phyloP scores from a whole-genome alignment of 2,797 vertebrate genomes.

The Knipowitschia caucasica region DNA sequence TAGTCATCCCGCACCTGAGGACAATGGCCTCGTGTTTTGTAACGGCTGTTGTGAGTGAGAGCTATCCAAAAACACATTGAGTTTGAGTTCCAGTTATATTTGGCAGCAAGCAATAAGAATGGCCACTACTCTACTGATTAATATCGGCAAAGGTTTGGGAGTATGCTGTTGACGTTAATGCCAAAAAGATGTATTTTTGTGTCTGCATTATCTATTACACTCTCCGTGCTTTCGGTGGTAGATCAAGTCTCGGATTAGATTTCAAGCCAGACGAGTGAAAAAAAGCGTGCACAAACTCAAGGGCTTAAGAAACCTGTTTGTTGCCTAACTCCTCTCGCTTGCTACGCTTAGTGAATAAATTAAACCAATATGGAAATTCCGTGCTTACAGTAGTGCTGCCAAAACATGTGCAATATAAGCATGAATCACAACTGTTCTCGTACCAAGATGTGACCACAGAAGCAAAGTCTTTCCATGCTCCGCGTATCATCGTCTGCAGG shows the following conservation, averaged over 20 bases:
- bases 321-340: slow-evolving; percentile 29
- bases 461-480: slow-evolving; percentile 63
- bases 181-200: too few relatives aligned
- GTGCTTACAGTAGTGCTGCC: slow-evolving; percentile 52
- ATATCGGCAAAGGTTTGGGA: too few relatives aligned
- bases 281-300: slow-evolving; percentile 22
- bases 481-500: slow-evolving; percentile 41
- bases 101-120: too few relatives aligned
- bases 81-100: too few relatives aligned
- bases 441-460: slow-evolving; percentile 65
- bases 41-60: too few relatives aligned
- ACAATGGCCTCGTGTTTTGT: too few relatives aligned
- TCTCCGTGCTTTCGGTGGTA: slow-evolving; percentile 9
- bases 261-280: slow-evolving; percentile 19
- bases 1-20: too few relatives aligned
- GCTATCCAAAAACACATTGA: too few relatives aligned
- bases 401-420: slow-evolving; percentile 58
- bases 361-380: slow-evolving; percentile 49
- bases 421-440: slow-evolving; percentile 63
- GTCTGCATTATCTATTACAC: not conserved
- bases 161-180: too few relatives aligned
- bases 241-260: slow-evolving; percentile 17
- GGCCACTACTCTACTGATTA: too few relatives aligned
- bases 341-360: slow-evolving; percentile 23
- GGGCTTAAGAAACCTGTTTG: slow-evolving; percentile 2